Conservation (phyloP, 2,797 vertebrate genomes). For the Enteromius trimaculatus region DNA sequence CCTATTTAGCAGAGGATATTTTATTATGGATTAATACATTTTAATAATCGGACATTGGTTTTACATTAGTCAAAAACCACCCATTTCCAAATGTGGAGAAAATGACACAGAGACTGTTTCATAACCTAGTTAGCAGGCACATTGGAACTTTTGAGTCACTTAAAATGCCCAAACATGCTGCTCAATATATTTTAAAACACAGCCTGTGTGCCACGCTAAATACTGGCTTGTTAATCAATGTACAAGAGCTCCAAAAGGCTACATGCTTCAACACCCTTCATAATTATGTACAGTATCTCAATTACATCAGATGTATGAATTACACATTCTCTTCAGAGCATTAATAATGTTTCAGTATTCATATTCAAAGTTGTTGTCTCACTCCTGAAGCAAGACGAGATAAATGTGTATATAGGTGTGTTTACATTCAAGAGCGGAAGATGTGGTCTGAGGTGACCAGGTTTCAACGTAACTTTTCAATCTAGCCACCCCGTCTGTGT, state of each 20-base stretch:
- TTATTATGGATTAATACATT: not conserved
- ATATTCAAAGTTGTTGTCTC: slow-evolving; percentile 35
- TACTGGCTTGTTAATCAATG: slow-evolving; percentile 27
- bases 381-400: slow-evolving; percentile 26
- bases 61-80: not conserved
- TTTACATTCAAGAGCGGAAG: slow-evolving; percentile 3
- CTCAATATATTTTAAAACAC: not conserved
- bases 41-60: not conserved
- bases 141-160: not conserved
- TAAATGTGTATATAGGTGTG: slow-evolving; percentile 43
- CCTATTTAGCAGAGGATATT: not conserved
- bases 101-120: not conserved
- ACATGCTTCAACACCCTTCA: slow-evolving; percentile 29
- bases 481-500: slow-evolving; percentile 62
- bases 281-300: slow-evolving; percentile 46
- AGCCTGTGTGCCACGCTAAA: slow-evolving; percentile 4
- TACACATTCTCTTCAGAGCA: slow-evolving; percentile 14
- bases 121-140: not conserved
- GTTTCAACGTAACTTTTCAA: slow-evolving; percentile 64
- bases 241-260: slow-evolving; percentile 6
- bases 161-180: not conserved
- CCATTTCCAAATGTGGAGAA: not conserved
- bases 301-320: slow-evolving; percentile 43
- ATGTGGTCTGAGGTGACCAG: slow-evolving; percentile 52
- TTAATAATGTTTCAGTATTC: slow-evolving; percentile 46